These are phyloP conservation scores for Tyto alba DNA, from an alignment of 2,113 vertebrate species.

Conservation along the genomic window DNA sequence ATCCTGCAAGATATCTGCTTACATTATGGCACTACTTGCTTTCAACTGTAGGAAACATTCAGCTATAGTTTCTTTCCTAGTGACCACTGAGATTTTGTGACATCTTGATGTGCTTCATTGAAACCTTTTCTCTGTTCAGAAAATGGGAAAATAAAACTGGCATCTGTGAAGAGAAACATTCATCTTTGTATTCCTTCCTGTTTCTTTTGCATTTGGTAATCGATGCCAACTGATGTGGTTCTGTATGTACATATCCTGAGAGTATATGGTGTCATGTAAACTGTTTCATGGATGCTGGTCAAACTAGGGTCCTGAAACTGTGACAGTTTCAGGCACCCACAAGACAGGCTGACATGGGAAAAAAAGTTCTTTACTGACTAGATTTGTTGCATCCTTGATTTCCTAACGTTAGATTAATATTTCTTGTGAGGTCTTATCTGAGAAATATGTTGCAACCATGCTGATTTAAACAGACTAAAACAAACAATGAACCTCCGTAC, in stretches of 20 bases:
- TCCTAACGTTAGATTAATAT: neutral
- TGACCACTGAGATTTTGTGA: neutral
- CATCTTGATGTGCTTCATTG: neutral
- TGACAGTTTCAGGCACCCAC: neutral
- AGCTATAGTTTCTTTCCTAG: neutral
- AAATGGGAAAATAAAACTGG: neutral
- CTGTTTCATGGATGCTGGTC: neutral
- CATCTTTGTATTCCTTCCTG: neutral
- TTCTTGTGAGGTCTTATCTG: neutral
- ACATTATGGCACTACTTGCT: neutral
- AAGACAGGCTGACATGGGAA: neutral
- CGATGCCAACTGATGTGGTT: neutral
- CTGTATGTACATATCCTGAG: neutral
- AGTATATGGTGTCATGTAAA: neutral
- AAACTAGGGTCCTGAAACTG: fast-evolving
- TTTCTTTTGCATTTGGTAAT: neutral
- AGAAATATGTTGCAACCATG: neutral
- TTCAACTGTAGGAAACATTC: neutral
- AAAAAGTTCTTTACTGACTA: neutral
- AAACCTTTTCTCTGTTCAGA: neutral
- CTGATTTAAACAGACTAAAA: neutral
- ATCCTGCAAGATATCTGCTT: neutral
- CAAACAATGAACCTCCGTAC: neutral
- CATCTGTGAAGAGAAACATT: neutral
- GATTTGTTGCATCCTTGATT: neutral